These are phyloP conservation scores for Plemyria rubiginata DNA, from an alignment of 2,888 invertebrate genomes.

Conservation along the genomic window DNA sequence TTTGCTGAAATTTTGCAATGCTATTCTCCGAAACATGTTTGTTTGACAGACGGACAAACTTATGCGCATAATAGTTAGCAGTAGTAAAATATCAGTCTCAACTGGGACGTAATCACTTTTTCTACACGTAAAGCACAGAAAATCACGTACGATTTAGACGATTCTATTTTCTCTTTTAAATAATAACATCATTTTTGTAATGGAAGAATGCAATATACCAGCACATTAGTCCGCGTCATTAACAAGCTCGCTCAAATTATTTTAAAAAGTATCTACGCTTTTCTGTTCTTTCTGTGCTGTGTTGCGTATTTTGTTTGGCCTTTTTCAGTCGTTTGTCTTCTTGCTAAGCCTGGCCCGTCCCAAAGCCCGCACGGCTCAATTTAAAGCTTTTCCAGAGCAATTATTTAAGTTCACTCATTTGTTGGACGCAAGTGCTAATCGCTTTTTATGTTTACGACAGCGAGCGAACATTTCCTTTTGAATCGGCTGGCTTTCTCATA, in stretches of 20 bases:
- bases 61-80: no score
- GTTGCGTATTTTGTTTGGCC: conserved; percentile 40
- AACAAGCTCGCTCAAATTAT: conserved; percentile 22
- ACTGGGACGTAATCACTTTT: no score
- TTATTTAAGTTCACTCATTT: conserved; percentile 59
- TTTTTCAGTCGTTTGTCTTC: conserved; percentile 65
- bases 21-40: no score
- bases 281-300: conserved; percentile 29
- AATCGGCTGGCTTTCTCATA: not conserved
- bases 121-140: no score
- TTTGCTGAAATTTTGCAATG: no score
- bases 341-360: conserved; percentile 52
- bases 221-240: conserved; percentile 20
- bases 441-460: conserved; percentile 34
- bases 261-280: conserved; percentile 21
- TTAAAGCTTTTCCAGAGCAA: conserved; percentile 58
- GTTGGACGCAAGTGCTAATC: conserved; percentile 51
- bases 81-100: no score
- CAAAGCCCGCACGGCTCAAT: conserved; percentile 60
- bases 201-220: conserved; percentile 18
- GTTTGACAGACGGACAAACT: no score
- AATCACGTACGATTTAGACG: not conserved
- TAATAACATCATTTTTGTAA: conserved; percentile 3
- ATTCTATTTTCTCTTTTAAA: conserved; percentile 1
- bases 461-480: conserved; percentile 27